Base-by-base conservation (phyloP, 2,797 vertebrate genomes). In the Borostomias antarcticus region DNA sequence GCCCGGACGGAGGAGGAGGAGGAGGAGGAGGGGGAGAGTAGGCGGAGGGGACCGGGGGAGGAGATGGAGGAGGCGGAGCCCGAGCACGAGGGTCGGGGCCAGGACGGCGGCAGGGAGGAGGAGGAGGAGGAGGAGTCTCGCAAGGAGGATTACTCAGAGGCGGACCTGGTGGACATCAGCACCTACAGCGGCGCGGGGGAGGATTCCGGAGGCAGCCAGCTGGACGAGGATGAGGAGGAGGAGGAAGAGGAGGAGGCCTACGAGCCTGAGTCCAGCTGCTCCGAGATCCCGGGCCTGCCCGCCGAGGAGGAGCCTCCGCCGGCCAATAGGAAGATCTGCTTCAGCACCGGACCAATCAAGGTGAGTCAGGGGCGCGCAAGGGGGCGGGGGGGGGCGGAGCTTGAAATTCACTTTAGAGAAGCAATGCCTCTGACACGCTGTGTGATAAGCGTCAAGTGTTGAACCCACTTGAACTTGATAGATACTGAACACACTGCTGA, bases 181-280 rank as follows among this genome's bases (percentile, higher is more conserved):
- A 96, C 96, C 7, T 98, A 98, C 89, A 99, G 97, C 0, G 97
- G 97, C 76, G 87, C 96, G 0, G 96, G 95, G 73, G 97, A 98
- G 78, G 97, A 98, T 86, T 98, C 96, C 1, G 97, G 93, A 69
- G 97, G 96, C 23, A 98, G 97, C 70, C 96, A 97, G 82, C 92
- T 98, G 80, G 96, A 98, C 3, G 96, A 98, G 45, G 94, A 94
- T 30, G 92, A 93, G 58, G 93, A 93, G 0, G 89, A 91, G 26
- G 92, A 93, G 0, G 90, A 93, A n/a, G n/a, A n/a, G 0, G 92
- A 94, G 43, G 92, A 93, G 45, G 77, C 85, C 15, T 98, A 95
- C 0, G 95, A 97, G 66, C 95, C 94, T 0, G 95, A 97, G 87
- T 96, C 92, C 13, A 94, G 95, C 71, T 96, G 94, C 62, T 84